Evolutionary conservation across 2,113 vertebrate genomes (phyloP), one percentile per base, ranked within the genome.

Genomic region (Thymallus thymallus): DNA sequence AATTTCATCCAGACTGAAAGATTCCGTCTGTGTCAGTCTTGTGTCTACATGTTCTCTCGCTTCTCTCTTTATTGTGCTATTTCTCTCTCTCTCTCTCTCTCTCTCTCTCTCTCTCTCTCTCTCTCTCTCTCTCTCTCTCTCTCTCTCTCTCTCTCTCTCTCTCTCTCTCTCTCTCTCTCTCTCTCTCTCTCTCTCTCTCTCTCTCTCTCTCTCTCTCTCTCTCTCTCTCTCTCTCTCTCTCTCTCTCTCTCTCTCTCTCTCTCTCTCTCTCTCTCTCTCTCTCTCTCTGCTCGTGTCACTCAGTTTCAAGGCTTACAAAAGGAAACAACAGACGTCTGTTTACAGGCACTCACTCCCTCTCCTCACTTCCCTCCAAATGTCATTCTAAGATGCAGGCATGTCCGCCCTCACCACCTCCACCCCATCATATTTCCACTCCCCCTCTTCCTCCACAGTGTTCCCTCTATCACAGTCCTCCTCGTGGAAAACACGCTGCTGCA

Each of bases 191-290:
- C 20, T 1, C 63, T 13, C 4, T 35, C 23, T 7, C 12, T 4
- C 77, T 23, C 41, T 72, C 71, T 71, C 60, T 68, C 68, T 20
- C n/a, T n/a, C n/a, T n/a, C n/a, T n/a, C n/a, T n/a, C n/a, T 10
- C 69, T 9, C 6, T 6, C 24, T 1, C 23, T 13, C 24, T 4
- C 3, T 20, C 12, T 22, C 35, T n/a, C 5, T 29, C n/a, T 0
- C 16, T 65, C 73, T 62, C 60, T 12, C 48, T 41, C 4, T 10
- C 29, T 0, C n/a, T 29, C 64, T 16, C 35, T 26, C 75, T 9
- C 22, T 75, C 30, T 4, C 9, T 4, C 76, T 23, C 20, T 1
- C 63, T 13, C 4, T 35, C 23, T 7, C 12, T 4, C 77, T 23
- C 41, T 72, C 71, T 71, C 60, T 68, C 68, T 20, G n/a, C 32